Evolutionary conservation across 2,113 vertebrate genomes (phyloP).

Genomic region (Melanerpes formicivorus): DNA sequence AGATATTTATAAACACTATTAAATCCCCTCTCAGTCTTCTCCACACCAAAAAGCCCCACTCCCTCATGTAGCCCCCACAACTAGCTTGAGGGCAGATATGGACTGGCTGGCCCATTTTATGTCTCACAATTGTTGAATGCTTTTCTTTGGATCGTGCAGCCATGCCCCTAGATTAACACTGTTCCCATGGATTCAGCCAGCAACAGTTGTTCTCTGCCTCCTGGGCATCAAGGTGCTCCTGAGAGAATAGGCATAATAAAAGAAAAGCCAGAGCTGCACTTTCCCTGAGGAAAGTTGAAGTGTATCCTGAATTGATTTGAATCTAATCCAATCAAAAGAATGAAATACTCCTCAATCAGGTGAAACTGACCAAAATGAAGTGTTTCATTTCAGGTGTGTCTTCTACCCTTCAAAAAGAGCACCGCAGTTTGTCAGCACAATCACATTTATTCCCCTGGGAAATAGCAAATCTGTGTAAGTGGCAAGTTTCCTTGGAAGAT

Average conservation of each 20-base stretch:
- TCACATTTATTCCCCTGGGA: not conserved
- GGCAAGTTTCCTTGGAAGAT: conserved; percentile 7
- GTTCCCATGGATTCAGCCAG: not conserved
- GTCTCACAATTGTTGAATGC: not conserved
- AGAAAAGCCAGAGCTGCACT: not conserved
- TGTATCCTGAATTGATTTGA: not conserved
- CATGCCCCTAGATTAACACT: not conserved
- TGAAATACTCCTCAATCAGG: not conserved
- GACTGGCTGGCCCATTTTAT: not conserved
- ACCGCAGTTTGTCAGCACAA: not conserved
- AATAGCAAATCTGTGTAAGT: not conserved
- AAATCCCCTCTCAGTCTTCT: too few species aligned
- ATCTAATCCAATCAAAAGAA: conserved; percentile 43
- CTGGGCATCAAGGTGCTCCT: not conserved
- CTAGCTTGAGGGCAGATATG: not conserved
- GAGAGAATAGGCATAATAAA: not conserved
- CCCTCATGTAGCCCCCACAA: not conserved
- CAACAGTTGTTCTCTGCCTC: not conserved
- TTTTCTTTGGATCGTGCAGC: not conserved
- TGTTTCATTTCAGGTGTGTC: conserved; percentile 59
- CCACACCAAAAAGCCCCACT: not conserved
- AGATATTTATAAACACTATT: too few species aligned
- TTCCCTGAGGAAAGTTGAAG: not conserved
- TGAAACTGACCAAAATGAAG: conserved; percentile 63
- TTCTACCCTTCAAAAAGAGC: not conserved